A percentile compares a stretch with the other conserved stretches of the same genome.
Conservation (phyloP, 2,113 vertebrate species). For the Craseonycteris thonglongyai region DNA sequence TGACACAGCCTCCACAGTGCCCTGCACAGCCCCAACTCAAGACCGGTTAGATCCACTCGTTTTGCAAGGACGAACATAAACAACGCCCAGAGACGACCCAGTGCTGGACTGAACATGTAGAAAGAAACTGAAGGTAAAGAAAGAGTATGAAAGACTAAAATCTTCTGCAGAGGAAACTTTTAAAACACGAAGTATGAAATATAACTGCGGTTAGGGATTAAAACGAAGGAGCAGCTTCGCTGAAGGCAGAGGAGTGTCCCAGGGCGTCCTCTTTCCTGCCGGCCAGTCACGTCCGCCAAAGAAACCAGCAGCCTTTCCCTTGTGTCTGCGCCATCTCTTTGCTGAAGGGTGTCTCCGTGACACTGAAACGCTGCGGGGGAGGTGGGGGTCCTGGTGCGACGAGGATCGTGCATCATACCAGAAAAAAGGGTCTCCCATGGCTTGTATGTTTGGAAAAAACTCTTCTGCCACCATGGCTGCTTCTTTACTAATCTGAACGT, state of each 20-base stretch:
- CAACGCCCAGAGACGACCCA: background rate
- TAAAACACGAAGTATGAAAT: conserved; percentile 26
- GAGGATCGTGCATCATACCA: conserved; percentile 47
- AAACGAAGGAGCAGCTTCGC: conserved; percentile 27
- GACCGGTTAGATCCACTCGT: background rate
- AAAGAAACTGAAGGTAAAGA: background rate
- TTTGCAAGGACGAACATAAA: background rate
- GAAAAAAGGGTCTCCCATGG: conserved; percentile 68
- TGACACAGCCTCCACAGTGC: background rate
- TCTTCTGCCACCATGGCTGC: conserved; percentile 71
- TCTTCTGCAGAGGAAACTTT: background rate
- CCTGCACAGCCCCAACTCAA: background rate
- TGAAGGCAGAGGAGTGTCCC: background rate
- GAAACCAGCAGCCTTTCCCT: conserved; percentile 76
- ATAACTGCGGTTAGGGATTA: conserved; percentile 33
- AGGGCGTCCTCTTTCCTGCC: conserved; percentile 54
- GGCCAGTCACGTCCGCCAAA: conserved; percentile 70
- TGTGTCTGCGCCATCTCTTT: conserved; percentile 58
- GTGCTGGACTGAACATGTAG: background rate
- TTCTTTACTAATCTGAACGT: conserved; percentile 73
- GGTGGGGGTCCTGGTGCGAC: conserved; percentile 57
- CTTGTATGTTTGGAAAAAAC: conserved; percentile 75
- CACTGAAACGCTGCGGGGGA: conserved; percentile 55
- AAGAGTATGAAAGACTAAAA: conserved; percentile 45
- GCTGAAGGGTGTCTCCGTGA: conserved; percentile 73